Percentiles rank a stretch among this genome's conserved stretches.
phyloP scores from a whole-genome alignment of 2,797 vertebrate species.

The Nyctibius grandis region DNA sequence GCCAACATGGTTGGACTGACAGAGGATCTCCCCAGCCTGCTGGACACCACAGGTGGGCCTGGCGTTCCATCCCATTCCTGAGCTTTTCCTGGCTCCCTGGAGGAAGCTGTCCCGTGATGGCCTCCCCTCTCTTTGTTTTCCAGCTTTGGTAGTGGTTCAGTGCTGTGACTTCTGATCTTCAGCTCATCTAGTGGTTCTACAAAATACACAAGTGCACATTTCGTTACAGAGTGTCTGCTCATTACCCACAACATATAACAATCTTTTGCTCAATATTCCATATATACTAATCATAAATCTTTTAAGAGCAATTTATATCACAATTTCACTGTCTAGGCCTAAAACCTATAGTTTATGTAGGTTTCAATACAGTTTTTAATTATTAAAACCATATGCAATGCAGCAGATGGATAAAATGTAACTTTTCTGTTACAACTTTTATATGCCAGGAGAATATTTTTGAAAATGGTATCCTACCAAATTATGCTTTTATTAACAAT shows the following conservation, averaged over 20 bases:
- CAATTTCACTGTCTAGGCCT: neutral
- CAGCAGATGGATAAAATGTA: neutral
- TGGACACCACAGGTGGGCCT: constrained; percentile 83
- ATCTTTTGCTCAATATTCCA: neutral
- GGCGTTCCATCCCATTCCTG: constrained; percentile 89
- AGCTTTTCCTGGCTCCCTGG: constrained; percentile 87
- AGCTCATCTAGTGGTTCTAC: constrained; percentile 82
- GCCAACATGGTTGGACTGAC: constrained; percentile 87
- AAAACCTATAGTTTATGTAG: neutral
- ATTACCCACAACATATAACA: neutral
- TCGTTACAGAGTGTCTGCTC: neutral
- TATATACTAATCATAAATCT: neutral
- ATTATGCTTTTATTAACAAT: neutral
- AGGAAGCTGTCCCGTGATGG: constrained; percentile 75
- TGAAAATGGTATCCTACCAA: neutral
- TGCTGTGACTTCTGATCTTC: constrained; percentile 85
- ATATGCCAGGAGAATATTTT: neutral
- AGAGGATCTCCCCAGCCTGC: constrained; percentile 85
- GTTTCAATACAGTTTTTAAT: neutral
- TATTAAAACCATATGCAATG: neutral
- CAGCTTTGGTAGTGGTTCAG: constrained; percentile 86
- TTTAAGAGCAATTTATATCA: neutral
- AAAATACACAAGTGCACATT: constrained; percentile 32
- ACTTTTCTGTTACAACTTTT: neutral
- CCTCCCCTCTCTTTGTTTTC: constrained; percentile 86